These are phyloP conservation scores for Zaprionus lineosus DNA, from an alignment of 2,888 invertebrate species.

Conservation along the genomic window DNA sequence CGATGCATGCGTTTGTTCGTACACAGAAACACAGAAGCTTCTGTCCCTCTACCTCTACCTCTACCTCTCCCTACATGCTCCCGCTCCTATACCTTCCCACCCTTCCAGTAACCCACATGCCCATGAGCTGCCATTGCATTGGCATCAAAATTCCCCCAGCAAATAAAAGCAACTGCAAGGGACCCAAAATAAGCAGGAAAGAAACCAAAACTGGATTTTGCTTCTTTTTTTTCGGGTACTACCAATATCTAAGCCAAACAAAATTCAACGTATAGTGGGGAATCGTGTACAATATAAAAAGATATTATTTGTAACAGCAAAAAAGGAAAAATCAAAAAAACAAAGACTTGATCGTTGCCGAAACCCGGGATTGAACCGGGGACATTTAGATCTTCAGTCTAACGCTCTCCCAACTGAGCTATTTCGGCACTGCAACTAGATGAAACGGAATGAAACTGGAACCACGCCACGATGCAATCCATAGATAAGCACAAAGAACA, in stretches of 20 bases:
- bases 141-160: conserved; percentile 13
- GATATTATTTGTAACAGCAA: background rate
- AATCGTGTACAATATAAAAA: no score
- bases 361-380: conserved; percentile 90
- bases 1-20: no score
- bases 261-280: no score
- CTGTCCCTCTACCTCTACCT: background rate
- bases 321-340: background rate
- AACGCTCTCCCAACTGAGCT: conserved; percentile 92
- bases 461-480: no score
- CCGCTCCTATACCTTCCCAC: no score
- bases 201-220: conserved; percentile 23
- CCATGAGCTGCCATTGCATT: conserved; percentile 5
- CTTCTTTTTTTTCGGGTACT: background rate
- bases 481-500: no score
- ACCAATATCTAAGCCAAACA: no score
- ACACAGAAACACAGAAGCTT: no score
- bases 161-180: conserved; percentile 10
- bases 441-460: background rate
- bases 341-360: conserved; percentile 84
- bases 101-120: no score
- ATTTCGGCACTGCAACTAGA: conserved; percentile 87
- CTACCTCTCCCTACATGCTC: background rate
- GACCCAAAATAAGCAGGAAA: conserved; percentile 2
- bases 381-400: conserved; percentile 90